Conservation (phyloP, 37 sponge, comb jelly and placozoan species). For the Haliclona indistincta region DNA sequence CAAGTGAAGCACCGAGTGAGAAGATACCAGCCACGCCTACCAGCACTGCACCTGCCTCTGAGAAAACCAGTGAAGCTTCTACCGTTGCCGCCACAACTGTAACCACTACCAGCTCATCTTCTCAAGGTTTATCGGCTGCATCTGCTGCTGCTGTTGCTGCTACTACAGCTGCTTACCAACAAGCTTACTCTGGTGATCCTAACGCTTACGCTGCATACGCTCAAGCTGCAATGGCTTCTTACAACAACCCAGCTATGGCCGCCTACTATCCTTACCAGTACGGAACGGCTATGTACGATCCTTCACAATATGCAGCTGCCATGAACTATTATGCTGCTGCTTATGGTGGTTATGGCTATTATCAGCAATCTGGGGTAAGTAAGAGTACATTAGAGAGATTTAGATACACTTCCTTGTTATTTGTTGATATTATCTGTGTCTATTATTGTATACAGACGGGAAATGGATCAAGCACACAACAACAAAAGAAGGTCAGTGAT, state of each 20-base stretch:
- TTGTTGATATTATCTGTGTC: too few relatives aligned
- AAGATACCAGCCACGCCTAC: not conserved
- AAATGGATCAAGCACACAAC: too few relatives aligned
- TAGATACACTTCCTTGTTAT: too few relatives aligned
- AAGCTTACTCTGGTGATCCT: not conserved
- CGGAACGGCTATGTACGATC: not conserved
- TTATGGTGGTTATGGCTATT: not conserved
- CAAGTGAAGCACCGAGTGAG: too few relatives aligned
- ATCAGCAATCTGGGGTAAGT: too few relatives aligned
- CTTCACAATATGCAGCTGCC: conserved; percentile 8
- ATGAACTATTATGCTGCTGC: conserved; percentile 13
- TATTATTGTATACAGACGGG: too few relatives aligned
- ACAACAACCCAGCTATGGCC: too few relatives aligned
- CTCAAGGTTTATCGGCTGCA: not conserved
- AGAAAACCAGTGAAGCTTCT: not conserved
- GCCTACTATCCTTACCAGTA: not conserved
- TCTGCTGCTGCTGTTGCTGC: not conserved
- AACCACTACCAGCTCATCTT: not conserved
- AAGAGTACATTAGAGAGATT: too few relatives aligned
- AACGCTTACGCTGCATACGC: conserved; percentile 3
- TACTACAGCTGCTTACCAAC: not conserved
- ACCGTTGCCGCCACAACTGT: not conserved
- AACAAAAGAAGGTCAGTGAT: too few relatives aligned
- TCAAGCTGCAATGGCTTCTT: too few relatives aligned
- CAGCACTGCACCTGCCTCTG: not conserved